Evolutionary conservation across 2,113 vertebrate genomes (phyloP), one percentile per base, ranked within the genome.

Genomic region (Thunnus thynnus): DNA sequence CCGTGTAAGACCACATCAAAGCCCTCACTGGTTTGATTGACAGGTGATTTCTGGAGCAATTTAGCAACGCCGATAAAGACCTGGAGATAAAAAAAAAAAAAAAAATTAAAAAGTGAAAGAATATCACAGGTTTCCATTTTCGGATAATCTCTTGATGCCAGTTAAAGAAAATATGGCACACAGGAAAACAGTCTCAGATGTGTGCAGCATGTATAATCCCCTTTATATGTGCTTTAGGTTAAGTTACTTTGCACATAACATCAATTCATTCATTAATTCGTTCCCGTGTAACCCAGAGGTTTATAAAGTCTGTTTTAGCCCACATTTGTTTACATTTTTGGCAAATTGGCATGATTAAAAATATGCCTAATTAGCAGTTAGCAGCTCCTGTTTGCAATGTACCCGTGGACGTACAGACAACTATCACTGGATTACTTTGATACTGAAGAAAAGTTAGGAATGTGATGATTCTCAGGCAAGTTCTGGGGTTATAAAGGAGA

Each of bases 141-240:
- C 22, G 25, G 1, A 62, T 36, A 75, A 69, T 75, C 65, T 74
- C 12, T 62, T 67, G 18, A 67, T 56, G 50, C 48, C 66, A 75
- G 48, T 61, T 62, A 60, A 22, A 62, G 47, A 48, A 32, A 27
- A 3, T 11, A 44, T 16, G n/a, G 0, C 64, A 58, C 0, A 5
- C 10, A 25, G n/a, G 44, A 13, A 41, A 36, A 63, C 27, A 48
- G 57, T n/a, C 11, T 66, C 25, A 5, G 69, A 20, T 5, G 30
- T 12, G 14, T 58, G 55, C 10, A 13, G 48, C 20, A 47, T 62
- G 32, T 55, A 13, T 61, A 69, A 75, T 50, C 44, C 0, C 20
- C 36, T 8, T 32, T 2, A 4, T 17, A 20, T 14, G n/a, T 62
- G n/a, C 13, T 75, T n/a, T 16, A 41, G 17, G 27, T 32, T 51